phyloP scores from a whole-genome alignment of 2,888 invertebrate species.

The Drosophila emarginata region DNA sequence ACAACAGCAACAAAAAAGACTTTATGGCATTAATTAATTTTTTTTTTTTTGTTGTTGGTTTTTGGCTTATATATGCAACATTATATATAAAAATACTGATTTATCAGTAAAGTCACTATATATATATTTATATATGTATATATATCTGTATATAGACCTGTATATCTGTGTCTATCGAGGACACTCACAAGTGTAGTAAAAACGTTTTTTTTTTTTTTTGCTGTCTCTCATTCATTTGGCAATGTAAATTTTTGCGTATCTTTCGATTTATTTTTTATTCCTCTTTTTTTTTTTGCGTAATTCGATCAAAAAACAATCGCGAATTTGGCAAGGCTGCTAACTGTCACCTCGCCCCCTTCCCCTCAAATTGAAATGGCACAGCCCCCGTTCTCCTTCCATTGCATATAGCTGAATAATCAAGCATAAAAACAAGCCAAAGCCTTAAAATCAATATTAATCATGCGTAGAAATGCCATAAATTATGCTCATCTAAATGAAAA shows the following conservation, averaged over 20 bases:
- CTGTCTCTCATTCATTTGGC: conserved; percentile 8
- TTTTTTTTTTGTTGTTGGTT: conserved; percentile 17
- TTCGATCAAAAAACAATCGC: conserved; percentile 43
- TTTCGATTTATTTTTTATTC: neutral
- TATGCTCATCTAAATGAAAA: conserved; percentile 40
- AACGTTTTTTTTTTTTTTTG: conserved; percentile 20
- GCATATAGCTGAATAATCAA: neutral
- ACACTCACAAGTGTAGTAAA: conserved; percentile 27
- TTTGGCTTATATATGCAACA: conserved; percentile 28
- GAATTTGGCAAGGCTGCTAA: conserved; percentile 46
- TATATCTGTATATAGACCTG: neutral
- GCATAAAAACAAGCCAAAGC: conserved; percentile 48
- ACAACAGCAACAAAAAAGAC: conserved; percentile 47
- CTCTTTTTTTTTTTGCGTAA: conserved; percentile 57
- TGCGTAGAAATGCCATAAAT: conserved; percentile 72
- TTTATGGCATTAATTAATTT: conserved; percentile 76
- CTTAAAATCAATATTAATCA: conserved; percentile 80
- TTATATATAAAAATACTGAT: conserved; percentile 2
- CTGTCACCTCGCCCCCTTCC: neutral
- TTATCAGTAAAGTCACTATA: conserved; percentile 5
- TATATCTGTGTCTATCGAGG: conserved; percentile 46
- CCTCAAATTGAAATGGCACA: no score
- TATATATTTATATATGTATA: conserved; percentile 1
- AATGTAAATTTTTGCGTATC: neutral
- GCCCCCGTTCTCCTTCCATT: conserved; percentile 14